Base-by-base conservation (phyloP, 2,888 invertebrate species). In the Hemicrepidius hirtus region DNA sequence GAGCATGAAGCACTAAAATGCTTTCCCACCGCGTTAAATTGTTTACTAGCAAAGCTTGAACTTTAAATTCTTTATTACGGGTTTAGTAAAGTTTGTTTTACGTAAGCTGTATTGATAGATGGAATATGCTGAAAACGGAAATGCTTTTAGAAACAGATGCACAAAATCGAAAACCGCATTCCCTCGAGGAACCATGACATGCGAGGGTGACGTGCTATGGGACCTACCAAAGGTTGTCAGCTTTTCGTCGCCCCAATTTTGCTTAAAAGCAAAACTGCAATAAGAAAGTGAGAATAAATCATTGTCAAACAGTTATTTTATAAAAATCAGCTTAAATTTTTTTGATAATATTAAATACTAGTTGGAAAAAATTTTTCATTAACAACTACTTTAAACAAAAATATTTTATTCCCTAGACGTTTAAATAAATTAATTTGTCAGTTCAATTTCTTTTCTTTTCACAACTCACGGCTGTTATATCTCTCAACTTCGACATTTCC, bases 71-170 rank as follows among this genome's bases (percentile, higher is more conserved):
- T 16, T 16, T 10, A 46, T 16, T 46, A 2, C 20, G 18, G 18
- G 16, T 46, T 18, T 18, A 18, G 9, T 18, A 46, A 40, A 40
- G 40, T 40, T 18, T 18, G 2, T 13, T 40, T 40, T 13, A 13
- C 6, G 13, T 13, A 40, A 40, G 13, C 40, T 49, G 12, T 20
- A 3, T 21, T 21, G 49, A 49, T 21, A 49, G 49, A 20, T 21
- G 16, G 18, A 9, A 20, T 20, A 49, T 16, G 20, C 20, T 21
- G 57, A 35, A 35, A 37, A 13, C 35, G 55, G 18, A 57, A 57
- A 57, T 57, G 57, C 57, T 57, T 57, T 57, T 57, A 57, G 57
- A 37, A 28, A 37, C 37, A 37, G 37, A 35, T 57, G 57, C 57
- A 57, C 37, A 57, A 57, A 57, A 57, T 57, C 57, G 18, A 32